A percentile compares a stretch with the other conserved stretches of the same genome.
Conservation (phyloP, 1,140 invertebrate species). For the Linepithema humile region DNA sequence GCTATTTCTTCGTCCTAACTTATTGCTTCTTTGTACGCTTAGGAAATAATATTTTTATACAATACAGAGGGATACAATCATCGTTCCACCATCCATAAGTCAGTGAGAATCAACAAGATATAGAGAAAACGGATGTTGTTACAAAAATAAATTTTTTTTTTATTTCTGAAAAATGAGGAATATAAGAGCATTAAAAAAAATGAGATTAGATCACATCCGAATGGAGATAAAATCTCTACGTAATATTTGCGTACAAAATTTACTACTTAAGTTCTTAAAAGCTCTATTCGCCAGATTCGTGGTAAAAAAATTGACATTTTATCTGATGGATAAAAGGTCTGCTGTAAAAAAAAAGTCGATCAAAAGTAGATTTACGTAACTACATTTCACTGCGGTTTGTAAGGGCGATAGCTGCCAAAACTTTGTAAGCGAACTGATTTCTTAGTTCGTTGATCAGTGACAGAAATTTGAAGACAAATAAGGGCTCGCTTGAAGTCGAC, state of each 20-base stretch:
- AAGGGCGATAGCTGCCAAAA: conserved; percentile 5
- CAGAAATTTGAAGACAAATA: conserved; percentile 44
- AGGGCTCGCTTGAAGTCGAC: neutral
- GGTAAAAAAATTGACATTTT: neutral
- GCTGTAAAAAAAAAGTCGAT: conserved; percentile 57
- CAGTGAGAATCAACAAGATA: neutral
- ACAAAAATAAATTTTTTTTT: conserved; percentile 4
- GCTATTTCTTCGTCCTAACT: conserved; percentile 42
- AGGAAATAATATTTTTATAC: conserved; percentile 12
- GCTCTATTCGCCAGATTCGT: neutral
- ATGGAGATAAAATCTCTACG: neutral
- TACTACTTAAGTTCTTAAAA: neutral
- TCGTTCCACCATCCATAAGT: neutral
- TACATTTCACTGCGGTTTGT: conserved; percentile 42
- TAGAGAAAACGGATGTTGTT: neutral
- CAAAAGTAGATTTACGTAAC: conserved; percentile 69
- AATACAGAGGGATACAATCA: neutral
- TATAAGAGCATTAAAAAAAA: neutral
- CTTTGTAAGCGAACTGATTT: conserved; percentile 18
- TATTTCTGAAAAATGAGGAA: neutral
- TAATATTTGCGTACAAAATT: neutral
- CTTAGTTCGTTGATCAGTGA: conserved; percentile 39
- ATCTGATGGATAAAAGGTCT: neutral
- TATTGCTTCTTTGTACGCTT: conserved; percentile 19
- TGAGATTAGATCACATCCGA: neutral